Percentiles rank a stretch among this genome's conserved stretches.
Conservation (phyloP, 2,797 vertebrate genomes). For the Philypnodon macrostomus region DNA sequence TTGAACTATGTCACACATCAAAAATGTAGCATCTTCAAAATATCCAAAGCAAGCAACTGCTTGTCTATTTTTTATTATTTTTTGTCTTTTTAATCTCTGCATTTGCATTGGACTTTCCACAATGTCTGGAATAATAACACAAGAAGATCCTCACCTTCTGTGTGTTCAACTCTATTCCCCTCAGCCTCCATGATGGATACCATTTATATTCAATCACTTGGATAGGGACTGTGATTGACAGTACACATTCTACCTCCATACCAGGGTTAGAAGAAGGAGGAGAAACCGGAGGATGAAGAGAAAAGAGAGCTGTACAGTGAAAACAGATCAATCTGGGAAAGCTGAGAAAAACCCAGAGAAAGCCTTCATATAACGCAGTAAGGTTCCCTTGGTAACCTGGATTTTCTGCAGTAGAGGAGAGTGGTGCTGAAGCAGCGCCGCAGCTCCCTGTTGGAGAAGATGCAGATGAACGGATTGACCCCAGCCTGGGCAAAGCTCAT, state of each 20-base stretch:
- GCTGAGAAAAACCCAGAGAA: conserved; percentile 54
- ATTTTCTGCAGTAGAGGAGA: conserved; percentile 99
- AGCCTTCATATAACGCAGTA: conserved; percentile 99
- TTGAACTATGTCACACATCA: conserved; percentile 64
- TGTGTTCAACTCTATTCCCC: conserved; percentile 60
- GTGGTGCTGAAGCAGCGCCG: conserved; percentile 99
- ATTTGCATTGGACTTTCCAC: conserved; percentile 73
- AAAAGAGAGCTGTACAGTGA: conserved; percentile 73
- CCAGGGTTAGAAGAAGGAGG: conserved; percentile 51
- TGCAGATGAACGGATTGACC: conserved; percentile 99
- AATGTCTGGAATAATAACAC: conserved; percentile 80
- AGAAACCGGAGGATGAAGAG: conserved; percentile 62
- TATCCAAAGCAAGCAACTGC: conserved; percentile 71
- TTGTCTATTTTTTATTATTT: conserved; percentile 55
- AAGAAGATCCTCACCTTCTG: conserved; percentile 66
- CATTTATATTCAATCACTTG: conserved; percentile 57
- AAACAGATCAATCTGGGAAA: conserved; percentile 72
- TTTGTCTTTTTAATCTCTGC: conserved; percentile 68
- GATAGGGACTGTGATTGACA: conserved; percentile 59
- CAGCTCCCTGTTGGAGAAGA: conserved; percentile 99
- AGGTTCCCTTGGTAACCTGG: conserved; percentile 99
- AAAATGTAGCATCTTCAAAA: conserved; percentile 64
- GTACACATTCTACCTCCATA: conserved; percentile 65
- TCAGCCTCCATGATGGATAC: conserved; percentile 61
- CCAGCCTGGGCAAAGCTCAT: conserved; percentile 99